Evolutionary conservation across 2,888 invertebrate genomes (phyloP).

Genomic region (Melanophora roralis): DNA sequence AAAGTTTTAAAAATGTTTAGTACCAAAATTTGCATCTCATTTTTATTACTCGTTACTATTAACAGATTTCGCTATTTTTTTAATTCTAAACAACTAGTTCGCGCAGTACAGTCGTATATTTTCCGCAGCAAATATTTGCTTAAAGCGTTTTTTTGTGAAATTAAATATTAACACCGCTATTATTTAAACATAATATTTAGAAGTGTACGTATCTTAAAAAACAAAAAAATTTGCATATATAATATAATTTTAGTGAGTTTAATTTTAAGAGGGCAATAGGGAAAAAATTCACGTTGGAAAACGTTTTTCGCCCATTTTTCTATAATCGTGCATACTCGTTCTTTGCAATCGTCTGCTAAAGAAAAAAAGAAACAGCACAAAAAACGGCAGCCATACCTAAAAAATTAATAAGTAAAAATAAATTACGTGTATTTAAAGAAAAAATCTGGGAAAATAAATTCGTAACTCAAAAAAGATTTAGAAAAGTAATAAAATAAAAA

Average conservation of each 20-base stretch:
- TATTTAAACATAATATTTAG: slow-evolving; percentile 16
- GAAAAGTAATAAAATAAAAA: neutral
- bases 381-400: slow-evolving; percentile 64
- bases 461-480: neutral
- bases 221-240: neutral
- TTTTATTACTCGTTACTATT: slow-evolving; percentile 6
- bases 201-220: neutral
- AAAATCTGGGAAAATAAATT: slow-evolving; percentile 23
- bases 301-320: slow-evolving; percentile 63
- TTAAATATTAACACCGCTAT: slow-evolving; percentile 6
- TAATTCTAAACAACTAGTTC: slow-evolving; percentile 29
- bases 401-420: slow-evolving; percentile 58
- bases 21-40: slow-evolving; percentile 18
- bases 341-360: slow-evolving; percentile 53
- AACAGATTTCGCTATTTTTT: slow-evolving; percentile 16
- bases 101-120: slow-evolving; percentile 61
- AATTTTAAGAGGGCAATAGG: slow-evolving; percentile 28
- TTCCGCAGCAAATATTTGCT: slow-evolving; percentile 55
- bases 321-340: slow-evolving; percentile 61
- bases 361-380: slow-evolving; percentile 51
- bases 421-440: slow-evolving; percentile 54
- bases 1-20: neutral
- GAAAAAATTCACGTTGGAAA: slow-evolving; percentile 62
- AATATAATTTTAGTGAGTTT: slow-evolving; percentile 5
- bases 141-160: slow-evolving; percentile 24